Evolutionary conservation across 92 coral and sea anemone species (phyloP).

Genomic region (Galaxea fascicularis): DNA sequence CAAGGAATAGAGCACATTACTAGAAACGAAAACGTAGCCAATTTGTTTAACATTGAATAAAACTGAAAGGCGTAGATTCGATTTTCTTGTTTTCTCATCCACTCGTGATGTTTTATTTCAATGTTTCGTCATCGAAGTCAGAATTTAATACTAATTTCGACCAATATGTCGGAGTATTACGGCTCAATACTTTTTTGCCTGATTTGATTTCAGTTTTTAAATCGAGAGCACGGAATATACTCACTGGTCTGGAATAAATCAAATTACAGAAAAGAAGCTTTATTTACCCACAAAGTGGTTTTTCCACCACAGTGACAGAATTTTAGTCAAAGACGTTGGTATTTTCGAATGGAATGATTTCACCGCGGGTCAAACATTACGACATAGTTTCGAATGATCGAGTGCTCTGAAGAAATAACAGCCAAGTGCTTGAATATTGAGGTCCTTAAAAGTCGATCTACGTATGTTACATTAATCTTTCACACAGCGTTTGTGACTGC

Average conservation of each 20-base stretch:
- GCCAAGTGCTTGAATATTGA: too few species aligned
- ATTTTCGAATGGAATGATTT: neutral
- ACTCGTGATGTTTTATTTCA: neutral
- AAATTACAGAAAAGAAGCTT: constrained; percentile 17
- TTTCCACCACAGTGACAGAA: neutral
- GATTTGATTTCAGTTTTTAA: neutral
- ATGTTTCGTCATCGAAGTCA: neutral
- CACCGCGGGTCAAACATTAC: neutral
- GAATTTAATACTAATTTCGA: neutral
- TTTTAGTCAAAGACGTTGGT: constrained; percentile 1
- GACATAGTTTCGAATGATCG: too few species aligned
- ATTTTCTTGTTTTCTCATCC: neutral
- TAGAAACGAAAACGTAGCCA: constrained; percentile 11
- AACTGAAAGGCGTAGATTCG: neutral
- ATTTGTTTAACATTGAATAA: neutral
- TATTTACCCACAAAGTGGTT: constrained; percentile 4
- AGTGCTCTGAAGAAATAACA: too few species aligned
- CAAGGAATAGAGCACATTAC: neutral
- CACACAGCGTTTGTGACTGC: too few species aligned
- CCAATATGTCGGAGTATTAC: constrained; percentile 2
- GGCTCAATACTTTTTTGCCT: neutral
- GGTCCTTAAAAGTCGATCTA: too few species aligned
- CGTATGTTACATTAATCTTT: too few species aligned
- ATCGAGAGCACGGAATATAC: constrained; percentile 7
- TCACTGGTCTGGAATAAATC: constrained; percentile 4